Evolutionary conservation across 2,113 vertebrate species (phyloP).

Genomic region (Alosa alosa): DNA sequence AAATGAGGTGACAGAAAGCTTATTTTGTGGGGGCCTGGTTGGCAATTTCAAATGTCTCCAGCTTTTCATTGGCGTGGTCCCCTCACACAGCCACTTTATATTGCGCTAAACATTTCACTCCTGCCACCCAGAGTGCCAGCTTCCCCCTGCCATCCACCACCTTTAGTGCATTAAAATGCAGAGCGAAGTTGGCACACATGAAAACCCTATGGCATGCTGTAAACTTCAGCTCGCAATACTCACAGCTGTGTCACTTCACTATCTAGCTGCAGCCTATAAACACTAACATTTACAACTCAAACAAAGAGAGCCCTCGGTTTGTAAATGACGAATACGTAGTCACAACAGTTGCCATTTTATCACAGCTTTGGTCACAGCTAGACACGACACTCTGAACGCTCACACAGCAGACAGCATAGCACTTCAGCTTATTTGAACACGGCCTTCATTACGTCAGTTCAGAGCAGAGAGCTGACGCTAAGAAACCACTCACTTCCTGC

Average conservation of each 20-base stretch:
- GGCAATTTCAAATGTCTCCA: constrained; percentile 61
- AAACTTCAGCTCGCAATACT: background rate
- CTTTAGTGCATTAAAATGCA: background rate
- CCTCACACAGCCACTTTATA: background rate
- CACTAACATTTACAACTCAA: background rate
- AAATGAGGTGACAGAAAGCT: constrained; percentile 65
- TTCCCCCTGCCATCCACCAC: background rate
- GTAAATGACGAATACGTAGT: background rate
- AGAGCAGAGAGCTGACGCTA: background rate
- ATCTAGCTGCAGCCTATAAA: background rate
- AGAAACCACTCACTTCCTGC: background rate
- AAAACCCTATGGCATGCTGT: background rate
- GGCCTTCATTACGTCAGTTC: background rate
- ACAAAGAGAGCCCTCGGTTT: background rate
- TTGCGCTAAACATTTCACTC: background rate
- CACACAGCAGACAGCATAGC: background rate
- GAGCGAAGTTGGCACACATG: background rate
- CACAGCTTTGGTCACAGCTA: background rate
- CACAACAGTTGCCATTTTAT: background rate
- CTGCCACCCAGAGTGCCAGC: background rate
- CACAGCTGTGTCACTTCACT: background rate
- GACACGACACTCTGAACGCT: background rate
- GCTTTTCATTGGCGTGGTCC: constrained; percentile 56
- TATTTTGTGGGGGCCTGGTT: constrained; percentile 55
- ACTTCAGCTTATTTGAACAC: background rate